Evolutionary conservation across 2,113 vertebrate species (phyloP).

Genomic region (Bubo scandiacus): DNA sequence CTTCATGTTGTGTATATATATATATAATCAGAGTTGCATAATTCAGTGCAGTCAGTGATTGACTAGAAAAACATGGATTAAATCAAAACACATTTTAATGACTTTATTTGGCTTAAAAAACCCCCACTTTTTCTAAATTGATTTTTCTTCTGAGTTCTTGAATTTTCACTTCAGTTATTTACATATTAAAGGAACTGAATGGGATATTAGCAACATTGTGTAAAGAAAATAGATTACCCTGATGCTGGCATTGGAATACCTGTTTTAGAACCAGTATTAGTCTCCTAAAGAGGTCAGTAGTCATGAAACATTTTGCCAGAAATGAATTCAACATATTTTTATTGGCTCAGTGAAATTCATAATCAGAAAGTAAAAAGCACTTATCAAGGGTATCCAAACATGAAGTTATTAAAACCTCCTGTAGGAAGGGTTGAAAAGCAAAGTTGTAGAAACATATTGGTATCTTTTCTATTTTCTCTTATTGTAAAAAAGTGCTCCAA

Average conservation of each 20-base stretch:
- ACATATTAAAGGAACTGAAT: neutral
- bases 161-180: neutral
- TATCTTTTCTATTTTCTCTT: neutral
- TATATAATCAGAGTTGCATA: neutral
- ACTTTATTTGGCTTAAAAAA: neutral
- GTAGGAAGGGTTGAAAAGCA: neutral
- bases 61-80: neutral
- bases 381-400: neutral
- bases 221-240: neutral
- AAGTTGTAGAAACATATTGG: neutral
- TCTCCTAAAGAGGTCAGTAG: neutral
- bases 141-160: neutral
- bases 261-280: neutral
- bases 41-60: neutral
- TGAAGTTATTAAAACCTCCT: neutral
- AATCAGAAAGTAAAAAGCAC: neutral
- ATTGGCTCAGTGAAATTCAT: neutral
- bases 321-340: neutral
- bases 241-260: neutral
- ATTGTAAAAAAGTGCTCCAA: neutral
- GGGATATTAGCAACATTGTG: neutral
- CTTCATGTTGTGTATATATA: neutral
- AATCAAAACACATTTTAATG: neutral
- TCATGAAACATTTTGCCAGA: neutral
- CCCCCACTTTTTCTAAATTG: neutral